Evolutionary conservation across 2,888 invertebrate species (phyloP), one percentile per base, ranked within the genome.

Genomic region (Tenthredo distinguenda): DNA sequence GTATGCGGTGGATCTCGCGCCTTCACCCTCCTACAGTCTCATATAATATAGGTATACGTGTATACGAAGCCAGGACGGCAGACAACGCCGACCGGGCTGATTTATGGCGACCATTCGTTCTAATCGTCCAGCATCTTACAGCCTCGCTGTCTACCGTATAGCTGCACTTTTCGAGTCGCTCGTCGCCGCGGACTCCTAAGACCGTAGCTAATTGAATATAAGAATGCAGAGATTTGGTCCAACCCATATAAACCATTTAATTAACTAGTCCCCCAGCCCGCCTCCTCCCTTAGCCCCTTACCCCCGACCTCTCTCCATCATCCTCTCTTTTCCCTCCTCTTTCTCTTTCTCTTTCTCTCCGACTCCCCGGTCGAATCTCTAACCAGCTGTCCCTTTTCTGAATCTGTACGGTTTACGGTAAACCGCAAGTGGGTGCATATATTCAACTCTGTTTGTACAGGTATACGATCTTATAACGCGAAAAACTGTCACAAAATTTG

Each of bases 41-140:
- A 37, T 62, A 15, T n/a, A 79, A 21, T 40, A 55, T 31, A 55
- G 7, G 34, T 47, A 55, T 62, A 62, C 40, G 26, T 40, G 37
- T 34, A 62, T 40, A 81, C 37, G 21, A 68, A 34, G 68, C 47
- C 15, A 47, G 43, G 77, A n/a, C 50, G 31, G 50, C 47, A 26
- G 26, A 62, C n/a, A 86, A 87, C 88, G 87, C 90, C 91, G 91
- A 91, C 92, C 89, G 91, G 92, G 87, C 91, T 91, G 91, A 91
- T 91, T 91, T 91, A 91, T 92, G 88, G 89, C 88, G 89, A 90
- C 91, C 92, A 91, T 91, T 91, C 91, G 91, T 91, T 91, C 91
- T 91, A 91, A 91, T 91, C 91, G 91, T 91, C 91, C 89, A 90
- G 91, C 88, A 91, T 92, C 92, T 92, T 90, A 87, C 88, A 87